Conservation (phyloP, 1,140 invertebrate species). For the Polypedilum vanderplanki region DNA sequence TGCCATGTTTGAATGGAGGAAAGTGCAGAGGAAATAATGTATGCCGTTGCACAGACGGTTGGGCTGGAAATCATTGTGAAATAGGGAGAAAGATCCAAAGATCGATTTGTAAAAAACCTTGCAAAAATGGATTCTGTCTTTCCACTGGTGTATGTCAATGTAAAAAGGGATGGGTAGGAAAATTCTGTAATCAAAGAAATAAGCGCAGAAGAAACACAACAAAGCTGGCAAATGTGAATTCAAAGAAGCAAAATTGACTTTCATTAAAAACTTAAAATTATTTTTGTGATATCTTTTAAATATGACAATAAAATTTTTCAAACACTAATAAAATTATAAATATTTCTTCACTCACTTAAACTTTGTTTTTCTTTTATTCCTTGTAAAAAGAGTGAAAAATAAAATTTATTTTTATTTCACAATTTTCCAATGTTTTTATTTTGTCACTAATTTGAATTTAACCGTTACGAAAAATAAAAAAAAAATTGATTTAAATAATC, state of each 20-base stretch:
- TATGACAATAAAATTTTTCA: too few relatives aligned
- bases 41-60: constrained; percentile 70
- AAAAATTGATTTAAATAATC: too few relatives aligned
- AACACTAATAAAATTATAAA: too few relatives aligned
- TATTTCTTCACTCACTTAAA: too few relatives aligned
- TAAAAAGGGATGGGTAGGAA: constrained; percentile 64
- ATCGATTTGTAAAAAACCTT: constrained; percentile 60
- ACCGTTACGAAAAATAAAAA: too few relatives aligned
- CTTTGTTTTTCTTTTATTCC: too few relatives aligned
- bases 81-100: constrained; percentile 61
- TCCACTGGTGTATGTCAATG: constrained; percentile 62
- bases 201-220: not conserved
- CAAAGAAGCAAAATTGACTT: not conserved
- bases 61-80: constrained; percentile 78
- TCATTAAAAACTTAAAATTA: not conserved
- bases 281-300: constrained; percentile 25
- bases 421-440: too few relatives aligned
- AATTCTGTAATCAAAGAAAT: constrained; percentile 53
- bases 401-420: too few relatives aligned
- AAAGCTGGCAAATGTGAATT: not conserved
- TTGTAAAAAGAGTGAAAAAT: too few relatives aligned
- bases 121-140: constrained; percentile 64
- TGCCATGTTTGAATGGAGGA: constrained; percentile 79
- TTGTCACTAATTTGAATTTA: too few relatives aligned
- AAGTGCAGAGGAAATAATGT: constrained; percentile 78